Evolutionary conservation across 2,113 vertebrate species (phyloP), one percentile per base, ranked within the genome.

Genomic region (Ptychochromis oligacanthus): DNA sequence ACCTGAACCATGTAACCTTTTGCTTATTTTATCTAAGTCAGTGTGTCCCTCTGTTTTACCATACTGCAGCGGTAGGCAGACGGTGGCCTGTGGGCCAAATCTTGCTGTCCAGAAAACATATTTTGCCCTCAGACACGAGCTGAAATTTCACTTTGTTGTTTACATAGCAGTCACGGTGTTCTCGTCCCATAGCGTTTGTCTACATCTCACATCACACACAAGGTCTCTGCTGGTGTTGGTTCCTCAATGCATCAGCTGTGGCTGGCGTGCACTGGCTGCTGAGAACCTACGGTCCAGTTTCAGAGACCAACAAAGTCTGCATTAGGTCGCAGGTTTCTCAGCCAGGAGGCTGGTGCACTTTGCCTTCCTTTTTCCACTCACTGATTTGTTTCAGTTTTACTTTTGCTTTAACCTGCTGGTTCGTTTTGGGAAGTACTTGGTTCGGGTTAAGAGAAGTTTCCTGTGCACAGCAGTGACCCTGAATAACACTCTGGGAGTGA

Each of bases 111-210:
- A 31, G 24, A 52, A 72, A 31, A 52, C 24, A 12, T 28, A 70
- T 70, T 49, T 70, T 49, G 22, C 22, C 40, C 40, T 67, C 40
- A 67, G 40, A 18, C 65, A 70, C 3, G 2, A 43, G 62, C 62
- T 65, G 65, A 70, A 70, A 70, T 49, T 70, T 70, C 65, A 28
- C 65, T 70, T 70, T 26, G 22, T 67, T 26, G 38, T 67, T 70
- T 31, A 28, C 43, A 7, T 28, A 72, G 26, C 43, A 72, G 24
- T 52, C 43, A 31, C 10, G 2, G 6, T 20, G 65, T 52, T 72
- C 43, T 72, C 65, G 12, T 72, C 65, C 43, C 17, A 2, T 6
- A 70, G 65, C 43, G 24, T 52, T 52, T 72, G 65, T 52, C 43
- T 5, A 36, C 6, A 7, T 36, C 34, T 36, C 34, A 0, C n/a